Percentiles rank a stretch among this genome's conserved stretches.
These are phyloP conservation scores for Phylloscopus trochiloides DNA, from an alignment of 2,113 vertebrate genomes.

Conservation along the genomic window DNA sequence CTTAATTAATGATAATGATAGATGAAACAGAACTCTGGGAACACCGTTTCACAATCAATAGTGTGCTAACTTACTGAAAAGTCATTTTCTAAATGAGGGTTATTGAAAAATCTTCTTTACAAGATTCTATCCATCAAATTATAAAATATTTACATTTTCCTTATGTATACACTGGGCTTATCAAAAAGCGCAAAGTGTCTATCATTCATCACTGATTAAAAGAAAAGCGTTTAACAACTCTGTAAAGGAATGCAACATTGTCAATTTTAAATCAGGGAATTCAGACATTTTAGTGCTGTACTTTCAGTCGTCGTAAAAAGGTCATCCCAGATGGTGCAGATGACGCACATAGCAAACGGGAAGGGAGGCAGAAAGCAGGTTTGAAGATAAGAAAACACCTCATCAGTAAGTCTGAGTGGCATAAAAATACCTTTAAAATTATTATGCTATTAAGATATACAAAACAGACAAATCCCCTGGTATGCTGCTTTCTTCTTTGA, in stretches of 20 bases:
- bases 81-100: neutral
- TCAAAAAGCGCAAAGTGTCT: neutral
- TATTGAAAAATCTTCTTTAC: neutral
- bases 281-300: neutral
- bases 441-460: neutral
- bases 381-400: neutral
- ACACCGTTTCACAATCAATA: neutral
- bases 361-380: neutral
- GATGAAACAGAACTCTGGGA: neutral
- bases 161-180: neutral
- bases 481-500: neutral
- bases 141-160: neutral
- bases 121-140: neutral
- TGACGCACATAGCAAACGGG: neutral
- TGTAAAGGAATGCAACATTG: neutral
- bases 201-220: neutral
- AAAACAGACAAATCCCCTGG: neutral
- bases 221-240: neutral
- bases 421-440: neutral
- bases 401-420: neutral
- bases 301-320: neutral
- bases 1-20: neutral
- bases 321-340: neutral
- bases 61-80: neutral
- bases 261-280: neutral